Base-by-base conservation (phyloP, 2,797 vertebrate species). In the Pempheris klunzingeri region DNA sequence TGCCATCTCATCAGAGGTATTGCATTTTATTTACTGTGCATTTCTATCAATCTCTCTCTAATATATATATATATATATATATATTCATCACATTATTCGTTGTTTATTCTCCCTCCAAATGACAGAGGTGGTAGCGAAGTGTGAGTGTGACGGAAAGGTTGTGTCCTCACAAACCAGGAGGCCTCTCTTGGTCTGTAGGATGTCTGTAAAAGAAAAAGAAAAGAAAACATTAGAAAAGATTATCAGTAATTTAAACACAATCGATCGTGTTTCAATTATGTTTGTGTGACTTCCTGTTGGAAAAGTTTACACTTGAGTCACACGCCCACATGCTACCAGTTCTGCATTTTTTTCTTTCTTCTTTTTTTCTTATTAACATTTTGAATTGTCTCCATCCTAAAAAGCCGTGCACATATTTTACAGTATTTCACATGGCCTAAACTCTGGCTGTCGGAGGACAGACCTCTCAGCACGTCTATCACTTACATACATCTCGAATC, bases 1-100 rank as follows among this genome's bases (percentile, higher is more conserved):
- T 96, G 95, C 97, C 96, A 97, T 97, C 97, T 96, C 96, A 95
- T 96, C 96, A 95, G 96, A 99, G 98, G 98, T 99, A 99, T 96
- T 96, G 90, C 94, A 94, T 95, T 95, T 95, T 95, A 94, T 95
- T 95, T 95, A 92, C 96, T 95, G 94, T 92, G 91, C 95, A 73
- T 93, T 90, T 92, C 77, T 86, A 59, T 88, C 81, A 71, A 68
- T 85, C 68, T 87, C 49, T 80, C 63, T 87, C 47, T 87, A 71
- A n/a, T n/a, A n/a, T n/a, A n/a, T n/a, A n/a, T n/a, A n/a, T n/a
- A n/a, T n/a, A n/a, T n/a, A n/a, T n/a, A 81, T 87, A 50, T 83
- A 74, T 89, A 82, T 92, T 82, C 69, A 84, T 83, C 70, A 68
- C 87, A 76, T 88, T 71, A 50, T 78, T 82, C 36, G 28, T 74